Base-by-base conservation (phyloP, 2,888 invertebrate genomes). In the Ditylenchus weischeri region DNA sequence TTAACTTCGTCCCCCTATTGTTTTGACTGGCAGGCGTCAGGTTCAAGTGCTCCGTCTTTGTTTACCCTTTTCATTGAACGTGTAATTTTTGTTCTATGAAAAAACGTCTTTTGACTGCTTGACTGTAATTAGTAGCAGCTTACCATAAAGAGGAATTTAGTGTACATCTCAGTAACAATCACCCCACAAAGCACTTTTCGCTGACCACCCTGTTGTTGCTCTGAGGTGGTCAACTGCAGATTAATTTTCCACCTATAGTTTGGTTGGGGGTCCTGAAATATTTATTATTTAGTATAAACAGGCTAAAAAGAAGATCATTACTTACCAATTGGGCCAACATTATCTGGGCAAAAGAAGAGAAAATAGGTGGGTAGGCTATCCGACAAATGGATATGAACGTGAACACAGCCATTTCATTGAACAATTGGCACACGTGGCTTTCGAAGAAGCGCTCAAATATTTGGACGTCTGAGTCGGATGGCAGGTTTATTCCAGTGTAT, bases 271-370 rank as follows among this genome's bases (percentile, higher is more conserved):
- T 62, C 62, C 62, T 62, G 18, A 47, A 62, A 29, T 38, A 15
- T 38, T 36, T 36, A 6, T 36, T 36, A 1, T 15, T 5, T 11
- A 23, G 10, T 1, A 8, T 29, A 59, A 15, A 29, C 43, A 29
- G 29, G 29, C 57, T 1, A 43, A 38, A 48, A 62, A 47, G n/a
- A 11, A 62, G 51, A 1, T 50, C 19, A 63, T 51, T 3, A 10
- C 11, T 36, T 43, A 77, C 77, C 78, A 78, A 69, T 69, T 78
- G 76, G 0, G 66, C 47, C 36, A 51, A 67, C 78, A 78, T 78
- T 29, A 78, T 18, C 19, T 70, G 70, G 6, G 76, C 73, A n/a
- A 78, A 68, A 21, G 75, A 70, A 2, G 64, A 38, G 6, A 76
- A 70, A 23, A 74, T 72, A 15, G 69, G 65, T 61, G 68, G 63